Evolutionary conservation across 2,797 vertebrate genomes (phyloP).

Genomic region (Ficedula albicollis): DNA sequence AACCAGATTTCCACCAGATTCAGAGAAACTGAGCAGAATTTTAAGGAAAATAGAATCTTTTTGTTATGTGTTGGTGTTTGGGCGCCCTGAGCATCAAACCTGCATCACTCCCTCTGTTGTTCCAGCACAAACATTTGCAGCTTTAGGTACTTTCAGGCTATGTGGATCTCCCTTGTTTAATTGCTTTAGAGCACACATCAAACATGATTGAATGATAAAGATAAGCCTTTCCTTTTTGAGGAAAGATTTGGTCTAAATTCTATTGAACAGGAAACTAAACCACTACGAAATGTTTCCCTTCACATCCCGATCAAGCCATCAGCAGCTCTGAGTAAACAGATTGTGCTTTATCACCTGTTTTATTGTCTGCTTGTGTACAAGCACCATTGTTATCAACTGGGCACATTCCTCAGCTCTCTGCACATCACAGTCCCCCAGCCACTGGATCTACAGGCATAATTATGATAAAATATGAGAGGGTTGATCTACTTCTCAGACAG

Average conservation of each 20-base stretch:
- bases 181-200: slow-evolving; percentile 6
- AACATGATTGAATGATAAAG: background rate
- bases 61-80: background rate
- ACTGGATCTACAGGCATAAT: background rate
- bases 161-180: background rate
- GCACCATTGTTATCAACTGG: background rate
- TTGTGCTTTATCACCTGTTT: slow-evolving; percentile 14
- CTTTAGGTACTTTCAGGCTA: background rate
- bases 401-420: background rate
- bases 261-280: background rate
- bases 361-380: background rate
- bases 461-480: background rate
- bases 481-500: background rate
- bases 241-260: background rate
- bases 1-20: background rate
- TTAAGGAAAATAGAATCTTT: background rate
- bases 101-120: background rate
- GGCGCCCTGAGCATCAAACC: background rate
- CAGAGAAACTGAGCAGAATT: background rate
- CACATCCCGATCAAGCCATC: background rate
- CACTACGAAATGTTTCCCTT: background rate
- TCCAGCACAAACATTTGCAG: background rate
- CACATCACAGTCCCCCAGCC: background rate
- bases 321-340: background rate
- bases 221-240: background rate